Evolutionary conservation across 1,140 invertebrate species (phyloP), one percentile per base, ranked within the genome.

Genomic region (Cataglyphis hispanica): DNA sequence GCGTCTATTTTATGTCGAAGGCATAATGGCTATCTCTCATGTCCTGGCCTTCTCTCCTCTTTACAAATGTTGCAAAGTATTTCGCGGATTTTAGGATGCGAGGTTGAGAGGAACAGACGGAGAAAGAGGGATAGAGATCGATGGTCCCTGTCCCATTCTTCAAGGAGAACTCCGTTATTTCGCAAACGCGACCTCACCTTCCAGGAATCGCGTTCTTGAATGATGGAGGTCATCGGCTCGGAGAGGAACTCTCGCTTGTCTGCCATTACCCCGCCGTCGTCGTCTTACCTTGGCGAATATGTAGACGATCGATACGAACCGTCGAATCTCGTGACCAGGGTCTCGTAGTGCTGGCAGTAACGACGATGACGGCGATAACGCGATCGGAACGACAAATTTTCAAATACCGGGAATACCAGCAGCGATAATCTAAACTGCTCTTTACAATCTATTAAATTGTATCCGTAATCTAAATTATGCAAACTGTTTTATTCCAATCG

Each of bases 271-370:
- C 56, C 46, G 61, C 34, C 75, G 31, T 80, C 40, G 50, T 69
- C 84, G 87, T 27, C 72, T 86, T 67, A 81, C 80, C 76, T 87
- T 87, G 80, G 50, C 19, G 78, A 89, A 84, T 50, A 50, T 64
- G 31, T 86, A 50, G 84, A 86, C 56, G 84, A 89, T 89, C 87
- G 87, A 88, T 86, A 27, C 76, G 31, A 31, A 60, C 58, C 25
- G 66, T 81, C 78, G 53, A 81, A 72, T 81, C 37, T 72, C 53
- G 78, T 53, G 53, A 60, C 37, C 37, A 19, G 66, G 58, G 37
- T 81, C 37, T 72, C 66, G 19, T 37, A 19, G 25, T 60, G 50
- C 1, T 25, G 34, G 31, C 16, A 50, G 19, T 10, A 25, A 72
- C 64, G 77, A 77, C 27, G 25, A 64, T 40, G 60, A 27, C 3